Evolutionary conservation across 2,888 invertebrate species (phyloP).

Genomic region (Chaetogeoica ovagalla): DNA sequence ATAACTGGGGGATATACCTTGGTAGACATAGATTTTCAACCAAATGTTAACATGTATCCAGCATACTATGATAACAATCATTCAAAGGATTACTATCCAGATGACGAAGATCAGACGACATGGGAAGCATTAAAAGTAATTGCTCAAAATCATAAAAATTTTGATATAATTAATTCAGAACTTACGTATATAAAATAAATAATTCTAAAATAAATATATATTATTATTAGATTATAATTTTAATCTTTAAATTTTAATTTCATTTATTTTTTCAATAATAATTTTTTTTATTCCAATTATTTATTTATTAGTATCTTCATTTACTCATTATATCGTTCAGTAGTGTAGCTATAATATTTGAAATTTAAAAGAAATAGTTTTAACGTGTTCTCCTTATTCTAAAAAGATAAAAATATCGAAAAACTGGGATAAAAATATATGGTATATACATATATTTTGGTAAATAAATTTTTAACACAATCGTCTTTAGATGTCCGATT

Average conservation of each 20-base stretch:
- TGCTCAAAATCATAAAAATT: not conserved
- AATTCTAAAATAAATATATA: not conserved
- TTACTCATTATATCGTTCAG: too few relatives aligned
- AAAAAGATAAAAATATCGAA: too few relatives aligned
- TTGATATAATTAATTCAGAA: too few relatives aligned
- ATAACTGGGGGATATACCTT: conserved; percentile 34
- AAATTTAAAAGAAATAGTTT: too few relatives aligned
- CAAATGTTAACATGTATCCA: conserved; percentile 3
- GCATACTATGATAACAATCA: conserved; percentile 15
- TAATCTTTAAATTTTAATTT: not conserved
- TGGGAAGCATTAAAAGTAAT: conserved; percentile 32
- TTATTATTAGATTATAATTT: too few relatives aligned
- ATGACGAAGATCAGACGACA: conserved; percentile 1
- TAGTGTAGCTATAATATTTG: too few relatives aligned
- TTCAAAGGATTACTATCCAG: conserved; percentile 10
- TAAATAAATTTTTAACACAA: too few relatives aligned
- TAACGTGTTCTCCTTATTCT: too few relatives aligned
- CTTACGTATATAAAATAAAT: not conserved
- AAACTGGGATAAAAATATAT: too few relatives aligned
- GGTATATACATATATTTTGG: too few relatives aligned
- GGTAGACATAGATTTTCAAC: conserved; percentile 35
- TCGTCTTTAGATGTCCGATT: too few relatives aligned
- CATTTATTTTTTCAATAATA: not conserved
- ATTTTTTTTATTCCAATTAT: not conserved
- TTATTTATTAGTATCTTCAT: too few relatives aligned